Evolutionary conservation across 2,113 vertebrate genomes (phyloP), one percentile per base, ranked within the genome.

Genomic region (Xiphorhynchus elegans): DNA sequence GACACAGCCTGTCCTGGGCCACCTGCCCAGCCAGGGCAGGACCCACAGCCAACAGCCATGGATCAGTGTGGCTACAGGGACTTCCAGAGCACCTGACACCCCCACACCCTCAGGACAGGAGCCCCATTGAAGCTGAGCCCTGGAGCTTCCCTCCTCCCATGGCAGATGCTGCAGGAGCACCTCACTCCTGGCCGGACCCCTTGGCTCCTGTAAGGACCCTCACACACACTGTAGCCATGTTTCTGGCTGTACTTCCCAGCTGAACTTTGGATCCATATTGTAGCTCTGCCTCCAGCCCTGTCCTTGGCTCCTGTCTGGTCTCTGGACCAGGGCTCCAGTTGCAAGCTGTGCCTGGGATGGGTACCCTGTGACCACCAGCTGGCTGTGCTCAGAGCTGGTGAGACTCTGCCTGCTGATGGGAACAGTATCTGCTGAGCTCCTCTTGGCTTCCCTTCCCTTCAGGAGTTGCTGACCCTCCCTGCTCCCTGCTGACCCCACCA

Each of bases 111-210:
- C 1, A 18, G 67, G 10, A 20, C 28, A 52, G 80, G 25, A 74
- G 39, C 44, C 49, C 33, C 50, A 19, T 16, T 59, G 67, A 39
- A 67, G n/a, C 26, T 82, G 59, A 89, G 56, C 7, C n/a, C 50
- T 20, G 17, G 10, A 23, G 33, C 16, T 60, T 33, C 3, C 0
- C 4, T 14, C 1, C 1, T 39, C 0, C 5, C 0, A 0, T 12
- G 5, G 17, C 17, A 3, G 12, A n/a, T 68, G 11, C 23, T 89
- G 25, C 9, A 56, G 47, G 33, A 46, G 29, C 2, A 7, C 9
- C 6, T 68, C 7, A 35, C 33, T 55, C 4, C 14, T 46, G 42
- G 17, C 5, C 19, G 17, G 24, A 19, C 11, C 11, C 8, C 6
- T 49, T 76, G 39, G 56, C 14, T 72, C 16, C 52, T 37, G 40